A percentile compares a stretch with the other conserved stretches of the same genome.
Evolutionary conservation across 2,113 vertebrate genomes (phyloP).

Genomic region (Crotophaga sulcirostris): DNA sequence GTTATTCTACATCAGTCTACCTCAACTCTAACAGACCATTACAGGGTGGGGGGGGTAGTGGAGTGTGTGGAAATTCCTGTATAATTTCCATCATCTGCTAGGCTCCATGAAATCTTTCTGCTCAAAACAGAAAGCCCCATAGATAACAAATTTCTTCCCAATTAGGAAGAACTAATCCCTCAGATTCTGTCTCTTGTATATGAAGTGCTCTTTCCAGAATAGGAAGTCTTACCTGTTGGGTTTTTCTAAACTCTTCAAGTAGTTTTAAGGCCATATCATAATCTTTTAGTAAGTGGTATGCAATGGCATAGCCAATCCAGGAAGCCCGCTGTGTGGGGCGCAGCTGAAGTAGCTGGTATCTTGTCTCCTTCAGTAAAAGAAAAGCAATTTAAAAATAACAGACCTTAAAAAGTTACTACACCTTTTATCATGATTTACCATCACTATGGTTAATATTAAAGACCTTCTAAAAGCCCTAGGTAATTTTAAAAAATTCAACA

Average conservation of each 20-base stretch:
- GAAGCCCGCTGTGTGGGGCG: constrained; percentile 79
- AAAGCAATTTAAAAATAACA: not conserved
- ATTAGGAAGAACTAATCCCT: not conserved
- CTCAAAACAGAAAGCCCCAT: not conserved
- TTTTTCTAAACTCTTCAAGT: constrained; percentile 83
- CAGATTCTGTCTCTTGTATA: not conserved
- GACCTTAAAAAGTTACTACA: not conserved
- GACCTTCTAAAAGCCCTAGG: not conserved
- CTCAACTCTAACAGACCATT: not conserved
- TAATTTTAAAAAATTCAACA: not conserved
- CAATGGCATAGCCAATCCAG: constrained; percentile 83
- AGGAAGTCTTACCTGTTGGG: constrained; percentile 75
- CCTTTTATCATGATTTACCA: not conserved
- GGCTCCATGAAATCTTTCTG: not conserved
- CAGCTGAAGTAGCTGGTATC: constrained; percentile 79
- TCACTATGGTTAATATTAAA: not conserved
- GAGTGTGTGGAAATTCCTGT: no score
- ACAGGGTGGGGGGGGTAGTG: no score
- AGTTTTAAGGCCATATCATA: constrained; percentile 83
- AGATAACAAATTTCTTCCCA: not conserved
- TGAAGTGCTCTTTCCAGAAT: not conserved
- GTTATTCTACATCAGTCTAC: not conserved
- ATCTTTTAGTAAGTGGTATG: constrained; percentile 81
- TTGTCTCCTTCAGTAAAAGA: constrained; percentile 72
- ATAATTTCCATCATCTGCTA: not conserved